Conservation (phyloP, 2,797 vertebrate genomes). For the Oryzias sinensis region DNA sequence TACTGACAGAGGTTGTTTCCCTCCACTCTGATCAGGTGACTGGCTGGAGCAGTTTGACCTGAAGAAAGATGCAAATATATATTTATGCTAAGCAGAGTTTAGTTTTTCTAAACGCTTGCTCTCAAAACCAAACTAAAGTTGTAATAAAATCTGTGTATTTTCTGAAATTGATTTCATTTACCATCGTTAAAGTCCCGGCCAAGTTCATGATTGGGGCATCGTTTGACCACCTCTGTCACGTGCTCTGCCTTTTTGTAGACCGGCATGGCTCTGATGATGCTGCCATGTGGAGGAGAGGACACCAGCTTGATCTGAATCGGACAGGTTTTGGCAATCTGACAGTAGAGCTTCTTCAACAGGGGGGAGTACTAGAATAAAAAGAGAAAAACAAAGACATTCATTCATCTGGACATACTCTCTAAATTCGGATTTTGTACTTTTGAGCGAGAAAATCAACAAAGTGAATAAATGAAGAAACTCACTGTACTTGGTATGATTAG, state of each 20-base stretch:
- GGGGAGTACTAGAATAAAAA: slow-evolving; percentile 88
- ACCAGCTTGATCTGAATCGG: slow-evolving; percentile 97
- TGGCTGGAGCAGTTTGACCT: slow-evolving; percentile 94
- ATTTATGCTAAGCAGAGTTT: no score
- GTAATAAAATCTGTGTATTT: no score
- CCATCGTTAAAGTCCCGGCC: slow-evolving; percentile 95
- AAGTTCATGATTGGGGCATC: slow-evolving; percentile 97
- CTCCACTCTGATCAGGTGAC: slow-evolving; percentile 95
- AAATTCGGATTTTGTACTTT: neutral
- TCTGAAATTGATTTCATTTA: slow-evolving; percentile 45
- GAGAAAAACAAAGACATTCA: slow-evolving; percentile 18
- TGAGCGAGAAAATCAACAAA: no score
- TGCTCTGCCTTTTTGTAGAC: slow-evolving; percentile 98
- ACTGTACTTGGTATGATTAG: neutral
- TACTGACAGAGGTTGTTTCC: slow-evolving; percentile 95
- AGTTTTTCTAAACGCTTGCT: no score
- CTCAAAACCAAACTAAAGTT: no score
- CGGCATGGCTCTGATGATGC: slow-evolving; percentile 93
- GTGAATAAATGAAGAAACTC: no score
- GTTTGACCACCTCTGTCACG: slow-evolving; percentile 95
- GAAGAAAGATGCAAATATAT: slow-evolving; percentile 6
- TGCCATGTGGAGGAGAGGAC: slow-evolving; percentile 85
- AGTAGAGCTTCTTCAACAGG: slow-evolving; percentile 97
- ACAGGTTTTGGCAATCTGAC: slow-evolving; percentile 98
- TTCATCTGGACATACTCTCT: neutral